phyloP scores from a whole-genome alignment of 2,113 vertebrate species.

The Telmatochromis sp. region DNA sequence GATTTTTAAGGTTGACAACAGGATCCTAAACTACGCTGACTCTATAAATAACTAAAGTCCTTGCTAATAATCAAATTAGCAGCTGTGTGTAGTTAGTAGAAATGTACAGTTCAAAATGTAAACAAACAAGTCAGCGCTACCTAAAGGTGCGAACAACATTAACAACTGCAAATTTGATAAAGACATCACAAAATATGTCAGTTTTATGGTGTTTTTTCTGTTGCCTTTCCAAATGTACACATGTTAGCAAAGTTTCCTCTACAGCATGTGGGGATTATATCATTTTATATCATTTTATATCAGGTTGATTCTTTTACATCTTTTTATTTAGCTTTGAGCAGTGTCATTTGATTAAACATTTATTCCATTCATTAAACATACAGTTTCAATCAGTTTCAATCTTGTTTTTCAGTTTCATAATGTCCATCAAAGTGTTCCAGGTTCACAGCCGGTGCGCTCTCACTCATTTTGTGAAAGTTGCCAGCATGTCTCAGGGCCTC shows the following conservation, averaged over 20 bases:
- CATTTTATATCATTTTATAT: neutral
- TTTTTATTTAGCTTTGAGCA: neutral
- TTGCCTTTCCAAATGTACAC: neutral
- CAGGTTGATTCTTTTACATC: neutral
- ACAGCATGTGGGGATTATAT: neutral
- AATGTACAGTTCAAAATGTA: neutral
- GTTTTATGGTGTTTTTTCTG: neutral
- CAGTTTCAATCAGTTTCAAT: neutral
- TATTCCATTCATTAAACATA: neutral
- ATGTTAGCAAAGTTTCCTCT: neutral
- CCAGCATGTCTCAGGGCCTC: neutral
- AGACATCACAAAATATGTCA: neutral
- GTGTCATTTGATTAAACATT: neutral
- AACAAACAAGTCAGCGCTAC: neutral
- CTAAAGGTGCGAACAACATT: neutral
- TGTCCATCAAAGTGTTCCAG: neutral
- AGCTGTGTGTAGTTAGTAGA: neutral
- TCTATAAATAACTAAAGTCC: neutral
- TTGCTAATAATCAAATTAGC: neutral
- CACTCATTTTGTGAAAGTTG: neutral
- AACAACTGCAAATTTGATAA: neutral
- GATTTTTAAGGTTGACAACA: neutral
- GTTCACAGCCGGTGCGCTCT: neutral
- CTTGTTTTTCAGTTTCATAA: neutral
- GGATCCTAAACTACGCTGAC: neutral